Conservation (phyloP, 2,797 vertebrate species). For the Echeneis naucrates region DNA sequence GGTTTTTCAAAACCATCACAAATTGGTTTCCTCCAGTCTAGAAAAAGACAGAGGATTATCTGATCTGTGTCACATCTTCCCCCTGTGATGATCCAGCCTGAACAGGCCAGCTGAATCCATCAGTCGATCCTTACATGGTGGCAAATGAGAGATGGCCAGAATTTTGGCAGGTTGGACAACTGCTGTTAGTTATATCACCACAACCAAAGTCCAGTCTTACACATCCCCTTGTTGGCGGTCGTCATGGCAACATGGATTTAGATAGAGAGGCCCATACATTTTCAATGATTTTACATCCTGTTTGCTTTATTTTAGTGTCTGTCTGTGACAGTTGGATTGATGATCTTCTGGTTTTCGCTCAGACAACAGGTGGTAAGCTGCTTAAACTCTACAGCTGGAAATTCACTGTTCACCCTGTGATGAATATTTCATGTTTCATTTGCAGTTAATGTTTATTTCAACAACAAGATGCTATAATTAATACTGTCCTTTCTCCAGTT, state of each 20-base stretch:
- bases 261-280: slow-evolving; percentile 45
- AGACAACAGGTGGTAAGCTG: slow-evolving; percentile 49
- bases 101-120: slow-evolving; percentile 34
- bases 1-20: slow-evolving; percentile 8
- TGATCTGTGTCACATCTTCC: slow-evolving; percentile 50
- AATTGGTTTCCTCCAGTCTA: slow-evolving; percentile 27
- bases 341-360: slow-evolving; percentile 48
- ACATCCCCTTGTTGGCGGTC: slow-evolving; percentile 58
- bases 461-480: slow-evolving; percentile 24
- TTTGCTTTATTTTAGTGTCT: slow-evolving; percentile 21
- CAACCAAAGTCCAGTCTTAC: slow-evolving; percentile 49
- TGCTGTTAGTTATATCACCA: slow-evolving; percentile 56
- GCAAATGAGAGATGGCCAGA: slow-evolving; percentile 46
- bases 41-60: slow-evolving; percentile 43
- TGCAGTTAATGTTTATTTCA: slow-evolving; percentile 52
- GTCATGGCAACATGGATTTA: slow-evolving; percentile 71
- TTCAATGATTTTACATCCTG: slow-evolving; percentile 61
- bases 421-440: slow-evolving; percentile 54
- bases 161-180: slow-evolving; percentile 30
- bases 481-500: slow-evolving; percentile 37
- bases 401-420: slow-evolving; percentile 33
- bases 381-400: slow-evolving; percentile 49
- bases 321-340: slow-evolving; percentile 47
- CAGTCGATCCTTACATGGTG: slow-evolving; percentile 43
- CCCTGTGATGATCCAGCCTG: slow-evolving; percentile 8